Conservation (phyloP, 2,113 vertebrate species). For the Sinocyclocheilus anshuiensis region DNA sequence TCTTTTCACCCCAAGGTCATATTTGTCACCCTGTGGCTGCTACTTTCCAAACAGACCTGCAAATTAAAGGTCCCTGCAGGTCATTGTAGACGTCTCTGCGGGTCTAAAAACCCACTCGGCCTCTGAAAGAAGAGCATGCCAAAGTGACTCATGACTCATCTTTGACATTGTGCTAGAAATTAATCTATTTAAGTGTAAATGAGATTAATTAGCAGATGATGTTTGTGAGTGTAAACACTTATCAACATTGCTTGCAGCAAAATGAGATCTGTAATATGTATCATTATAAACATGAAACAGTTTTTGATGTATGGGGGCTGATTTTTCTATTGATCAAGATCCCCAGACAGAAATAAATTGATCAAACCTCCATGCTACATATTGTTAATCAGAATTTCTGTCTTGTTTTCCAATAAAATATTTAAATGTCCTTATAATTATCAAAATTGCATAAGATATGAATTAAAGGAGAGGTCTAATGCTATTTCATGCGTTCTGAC, state of each 20-base stretch:
- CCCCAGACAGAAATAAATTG: neutral
- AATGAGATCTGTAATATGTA: constrained; percentile 24
- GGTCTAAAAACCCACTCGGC: constrained; percentile 8
- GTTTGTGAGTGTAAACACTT: neutral
- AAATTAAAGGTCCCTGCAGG: constrained; percentile 12
- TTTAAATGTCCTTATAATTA: neutral
- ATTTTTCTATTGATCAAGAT: neutral
- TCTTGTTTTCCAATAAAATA: neutral
- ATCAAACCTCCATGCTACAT: neutral
- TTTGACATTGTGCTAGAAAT: constrained; percentile 17
- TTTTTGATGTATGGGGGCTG: neutral
- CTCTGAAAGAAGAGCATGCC: neutral
- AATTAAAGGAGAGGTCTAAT: no score
- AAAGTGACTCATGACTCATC: constrained; percentile 13
- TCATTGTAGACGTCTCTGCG: neutral
- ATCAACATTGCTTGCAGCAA: neutral
- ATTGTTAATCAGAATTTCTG: neutral
- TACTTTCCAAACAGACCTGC: neutral
- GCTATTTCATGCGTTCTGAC: no score
- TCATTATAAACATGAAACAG: neutral
- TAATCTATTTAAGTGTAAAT: constrained; percentile 3
- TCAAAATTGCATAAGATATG: no score
- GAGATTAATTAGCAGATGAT: constrained; percentile 1
- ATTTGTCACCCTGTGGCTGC: neutral
- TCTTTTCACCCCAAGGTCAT: constrained; percentile 1